Percentiles rank a stretch among this genome's conserved stretches.
Evolutionary conservation across 2,797 vertebrate genomes (phyloP).

Genomic region (Prunella strophiata): DNA sequence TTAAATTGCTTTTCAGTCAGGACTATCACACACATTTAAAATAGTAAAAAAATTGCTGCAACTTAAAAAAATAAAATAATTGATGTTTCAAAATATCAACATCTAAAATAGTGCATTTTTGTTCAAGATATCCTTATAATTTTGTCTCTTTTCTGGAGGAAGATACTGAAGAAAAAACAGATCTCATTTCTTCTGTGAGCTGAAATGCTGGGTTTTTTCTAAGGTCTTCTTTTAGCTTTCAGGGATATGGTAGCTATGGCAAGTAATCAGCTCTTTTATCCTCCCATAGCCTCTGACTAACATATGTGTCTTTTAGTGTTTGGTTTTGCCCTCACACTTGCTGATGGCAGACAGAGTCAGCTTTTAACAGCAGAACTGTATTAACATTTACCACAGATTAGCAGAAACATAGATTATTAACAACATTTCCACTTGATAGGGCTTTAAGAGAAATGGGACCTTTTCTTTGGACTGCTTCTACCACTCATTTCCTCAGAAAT

Average conservation of each 20-base stretch:
- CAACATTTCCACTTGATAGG: not conserved
- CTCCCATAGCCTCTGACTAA: not conserved
- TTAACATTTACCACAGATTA: not conserved
- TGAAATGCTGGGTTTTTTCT: not conserved
- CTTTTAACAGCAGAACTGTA: not conserved
- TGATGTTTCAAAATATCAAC: not conserved
- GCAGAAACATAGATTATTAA: not conserved
- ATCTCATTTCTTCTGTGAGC: not conserved
- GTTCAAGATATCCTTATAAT: not conserved
- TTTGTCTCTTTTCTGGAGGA: not conserved
- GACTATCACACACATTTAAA: not conserved
- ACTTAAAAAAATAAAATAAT: not conserved
- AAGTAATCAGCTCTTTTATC: conserved; percentile 21
- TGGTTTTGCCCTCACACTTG: not conserved
- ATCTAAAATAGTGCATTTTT: not conserved
- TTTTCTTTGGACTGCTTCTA: not conserved
- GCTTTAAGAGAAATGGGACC: fast-evolving
- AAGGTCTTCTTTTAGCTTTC: not conserved
- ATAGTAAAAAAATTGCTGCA: not conserved
- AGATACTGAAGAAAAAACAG: not conserved
- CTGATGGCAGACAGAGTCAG: not conserved
- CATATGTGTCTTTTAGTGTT: not conserved
- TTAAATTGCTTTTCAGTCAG: not conserved
- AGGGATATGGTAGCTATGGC: not conserved
- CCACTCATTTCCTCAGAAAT: not conserved